Evolutionary conservation across 2,888 invertebrate genomes (phyloP).

Genomic region (Crepidodera aurea): DNA sequence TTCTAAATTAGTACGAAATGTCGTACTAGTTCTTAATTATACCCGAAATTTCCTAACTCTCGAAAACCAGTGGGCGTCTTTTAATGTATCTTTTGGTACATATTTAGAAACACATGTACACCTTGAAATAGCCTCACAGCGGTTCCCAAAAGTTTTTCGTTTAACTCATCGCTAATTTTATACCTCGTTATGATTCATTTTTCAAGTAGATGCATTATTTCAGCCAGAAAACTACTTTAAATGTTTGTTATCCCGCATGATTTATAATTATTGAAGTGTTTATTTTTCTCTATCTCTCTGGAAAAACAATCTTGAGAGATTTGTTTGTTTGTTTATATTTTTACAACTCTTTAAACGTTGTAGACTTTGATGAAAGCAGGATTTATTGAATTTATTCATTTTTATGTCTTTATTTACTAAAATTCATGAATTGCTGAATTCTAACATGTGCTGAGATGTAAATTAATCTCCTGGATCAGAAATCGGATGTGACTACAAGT

Average conservation of each 20-base stretch:
- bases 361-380: too few species aligned
- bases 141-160: slow-evolving; percentile 32
- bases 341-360: too few species aligned
- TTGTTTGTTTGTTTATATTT: neutral
- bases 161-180: slow-evolving; percentile 22
- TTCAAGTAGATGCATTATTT: slow-evolving; percentile 3
- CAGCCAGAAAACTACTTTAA: neutral
- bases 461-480: too few species aligned
- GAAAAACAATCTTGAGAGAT: neutral
- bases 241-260: neutral
- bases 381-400: too few species aligned
- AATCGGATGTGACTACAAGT: too few species aligned
- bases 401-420: too few species aligned
- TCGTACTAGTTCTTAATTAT: neutral
- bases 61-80: slow-evolving; percentile 35
- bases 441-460: too few species aligned
- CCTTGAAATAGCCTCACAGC: slow-evolving; percentile 47
- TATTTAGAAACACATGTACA: slow-evolving; percentile 48
- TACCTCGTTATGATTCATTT: slow-evolving; percentile 4
- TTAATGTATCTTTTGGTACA: slow-evolving; percentile 43
- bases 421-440: too few species aligned
- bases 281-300: neutral
- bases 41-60: slow-evolving; percentile 31
- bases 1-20: slow-evolving; percentile 1
- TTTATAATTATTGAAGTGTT: neutral